Percentiles rank a stretch among this genome's conserved stretches.
phyloP scores from a whole-genome alignment of 2,113 vertebrate species.

The Eudyptes chrysolophus region DNA sequence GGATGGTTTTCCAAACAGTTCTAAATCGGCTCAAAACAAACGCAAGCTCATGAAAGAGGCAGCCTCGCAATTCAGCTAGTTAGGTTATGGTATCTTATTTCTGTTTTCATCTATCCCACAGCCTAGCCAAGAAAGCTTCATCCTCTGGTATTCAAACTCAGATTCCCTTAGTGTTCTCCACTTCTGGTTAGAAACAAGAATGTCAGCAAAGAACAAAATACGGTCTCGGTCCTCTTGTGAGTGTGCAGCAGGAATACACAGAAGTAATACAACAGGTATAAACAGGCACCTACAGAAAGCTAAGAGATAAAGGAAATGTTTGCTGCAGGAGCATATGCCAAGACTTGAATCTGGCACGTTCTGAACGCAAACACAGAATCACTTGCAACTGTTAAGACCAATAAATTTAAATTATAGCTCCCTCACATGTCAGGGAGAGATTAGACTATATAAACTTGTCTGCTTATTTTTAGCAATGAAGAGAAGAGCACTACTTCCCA shows the following conservation, averaged over 20 bases:
- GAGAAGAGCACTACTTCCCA: neutral
- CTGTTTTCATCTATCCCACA: neutral
- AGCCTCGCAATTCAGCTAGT: neutral
- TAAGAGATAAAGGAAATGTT: neutral
- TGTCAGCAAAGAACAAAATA: neutral
- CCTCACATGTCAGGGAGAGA: neutral
- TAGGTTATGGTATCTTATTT: neutral
- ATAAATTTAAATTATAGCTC: neutral
- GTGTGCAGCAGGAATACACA: neutral
- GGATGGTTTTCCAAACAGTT: neutral
- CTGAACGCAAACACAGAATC: neutral
- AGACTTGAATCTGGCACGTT: neutral
- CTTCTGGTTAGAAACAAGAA: neutral
- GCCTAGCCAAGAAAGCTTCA: neutral
- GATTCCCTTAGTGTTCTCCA: neutral
- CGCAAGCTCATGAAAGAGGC: neutral
- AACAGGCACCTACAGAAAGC: neutral
- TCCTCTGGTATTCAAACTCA: neutral
- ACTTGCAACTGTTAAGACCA: neutral
- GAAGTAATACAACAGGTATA: neutral
- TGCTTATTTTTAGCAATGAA: neutral
- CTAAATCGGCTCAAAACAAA: neutral
- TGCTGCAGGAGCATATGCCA: neutral
- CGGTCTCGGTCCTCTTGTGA: fast-evolving
- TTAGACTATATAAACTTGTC: neutral